phyloP scores from a whole-genome alignment of 2,888 invertebrate species.

The Drosophila prostipennis region DNA sequence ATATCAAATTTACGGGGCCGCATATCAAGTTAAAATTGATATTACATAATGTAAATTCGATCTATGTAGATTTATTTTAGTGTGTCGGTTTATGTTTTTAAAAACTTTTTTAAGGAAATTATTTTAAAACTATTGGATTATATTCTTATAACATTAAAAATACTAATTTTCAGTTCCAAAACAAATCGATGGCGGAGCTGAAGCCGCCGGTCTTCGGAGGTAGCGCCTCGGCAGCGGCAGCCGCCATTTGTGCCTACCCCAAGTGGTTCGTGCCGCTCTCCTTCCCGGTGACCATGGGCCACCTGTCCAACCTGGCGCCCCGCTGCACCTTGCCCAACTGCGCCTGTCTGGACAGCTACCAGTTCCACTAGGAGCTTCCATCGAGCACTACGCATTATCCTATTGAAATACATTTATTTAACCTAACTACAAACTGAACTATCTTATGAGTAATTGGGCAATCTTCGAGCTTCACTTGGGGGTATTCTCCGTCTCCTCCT shows the following conservation, averaged over 20 bases:
- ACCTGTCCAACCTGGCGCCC: slow-evolving; percentile 84
- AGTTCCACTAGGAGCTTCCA: slow-evolving; percentile 60
- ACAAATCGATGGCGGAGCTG: slow-evolving; percentile 35
- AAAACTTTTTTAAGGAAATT: no score
- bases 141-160: background rate
- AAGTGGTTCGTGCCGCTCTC: slow-evolving; percentile 84
- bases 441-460: slow-evolving; percentile 41
- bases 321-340: slow-evolving; percentile 85
- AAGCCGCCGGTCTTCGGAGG: slow-evolving; percentile 33
- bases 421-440: slow-evolving; percentile 30
- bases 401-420: slow-evolving; percentile 54
- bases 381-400: background rate
- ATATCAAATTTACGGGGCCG: no score
- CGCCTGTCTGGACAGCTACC: slow-evolving; percentile 81
- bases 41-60: no score
- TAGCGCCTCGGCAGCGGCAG: slow-evolving; percentile 44
- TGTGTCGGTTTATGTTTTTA: no score
- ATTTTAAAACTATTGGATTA: background rate
- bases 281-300: slow-evolving; percentile 84
- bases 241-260: slow-evolving; percentile 81
- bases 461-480: slow-evolving; percentile 31
- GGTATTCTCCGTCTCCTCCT: slow-evolving; percentile 27
- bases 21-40: no score
- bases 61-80: no score
- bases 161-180: slow-evolving; percentile 43